phyloP scores from a whole-genome alignment of 2,888 invertebrate species.

The Isoperla grammatica region DNA sequence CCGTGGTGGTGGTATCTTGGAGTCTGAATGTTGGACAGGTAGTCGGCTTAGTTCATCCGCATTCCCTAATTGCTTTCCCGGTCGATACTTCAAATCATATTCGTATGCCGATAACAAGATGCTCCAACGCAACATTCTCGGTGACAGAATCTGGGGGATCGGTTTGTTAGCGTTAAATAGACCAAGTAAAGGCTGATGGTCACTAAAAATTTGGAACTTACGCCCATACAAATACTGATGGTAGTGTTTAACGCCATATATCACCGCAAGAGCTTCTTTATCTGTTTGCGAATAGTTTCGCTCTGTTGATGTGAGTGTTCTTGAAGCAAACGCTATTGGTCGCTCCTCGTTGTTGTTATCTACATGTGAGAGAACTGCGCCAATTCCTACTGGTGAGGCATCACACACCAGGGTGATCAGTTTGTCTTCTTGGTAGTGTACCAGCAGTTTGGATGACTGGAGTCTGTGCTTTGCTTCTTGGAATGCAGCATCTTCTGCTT shows the following conservation, averaged over 20 bases:
- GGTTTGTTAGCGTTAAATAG: no score
- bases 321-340: constrained; percentile 33
- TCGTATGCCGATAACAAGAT: constrained; percentile 38
- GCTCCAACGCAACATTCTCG: constrained; percentile 38
- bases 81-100: constrained; percentile 30
- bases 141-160: constrained; percentile 37
- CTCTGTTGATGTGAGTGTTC: constrained; percentile 32
- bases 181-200: constrained; percentile 41
- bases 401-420: constrained; percentile 40
- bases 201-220: constrained; percentile 37
- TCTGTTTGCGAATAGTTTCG: constrained; percentile 35
- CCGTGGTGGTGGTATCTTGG: no score
- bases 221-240: constrained; percentile 32
- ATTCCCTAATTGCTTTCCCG: constrained; percentile 23
- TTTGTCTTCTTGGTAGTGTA: constrained; percentile 36
- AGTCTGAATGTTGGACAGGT: no score
- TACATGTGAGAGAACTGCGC: constrained; percentile 34
- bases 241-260: constrained; percentile 34
- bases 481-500: not conserved
- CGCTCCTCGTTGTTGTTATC: constrained; percentile 28
- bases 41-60: constrained; percentile 27
- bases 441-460: constrained; percentile 32
- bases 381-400: constrained; percentile 39
- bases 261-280: constrained; percentile 34
- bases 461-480: constrained; percentile 2